phyloP scores from a whole-genome alignment of 2,888 invertebrate genomes.

The Latrodectus hesperus region DNA sequence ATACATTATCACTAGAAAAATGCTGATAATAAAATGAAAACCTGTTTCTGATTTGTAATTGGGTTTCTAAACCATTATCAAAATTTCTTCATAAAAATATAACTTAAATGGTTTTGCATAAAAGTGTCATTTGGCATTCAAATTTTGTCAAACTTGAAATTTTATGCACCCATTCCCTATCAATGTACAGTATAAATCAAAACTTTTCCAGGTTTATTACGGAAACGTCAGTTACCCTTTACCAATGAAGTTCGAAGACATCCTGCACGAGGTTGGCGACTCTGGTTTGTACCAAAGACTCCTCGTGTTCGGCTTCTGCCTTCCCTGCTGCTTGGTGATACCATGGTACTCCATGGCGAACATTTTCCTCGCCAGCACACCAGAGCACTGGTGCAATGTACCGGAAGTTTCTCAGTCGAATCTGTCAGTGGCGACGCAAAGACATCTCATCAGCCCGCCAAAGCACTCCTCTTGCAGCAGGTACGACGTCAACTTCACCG shows the following conservation, averaged over 20 bases:
- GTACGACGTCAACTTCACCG: not conserved
- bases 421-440: not conserved
- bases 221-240: not conserved
- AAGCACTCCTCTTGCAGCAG: not conserved
- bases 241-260: not conserved
- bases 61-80: no score
- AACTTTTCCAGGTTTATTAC: not conserved
- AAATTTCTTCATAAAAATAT: no score
- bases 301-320: not conserved
- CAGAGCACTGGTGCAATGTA: not conserved
- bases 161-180: not conserved
- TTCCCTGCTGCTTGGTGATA: not conserved
- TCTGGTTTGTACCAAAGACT: not conserved
- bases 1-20: no score
- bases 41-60: no score
- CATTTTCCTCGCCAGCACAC: not conserved
- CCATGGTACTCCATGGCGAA: not conserved
- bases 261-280: not conserved
- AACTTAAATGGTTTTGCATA: no score
- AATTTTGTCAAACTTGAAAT: no score
- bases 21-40: no score
- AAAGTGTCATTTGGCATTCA: no score
- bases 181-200: not conserved
- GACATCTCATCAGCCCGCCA: not conserved
- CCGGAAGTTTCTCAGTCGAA: not conserved